Conservation (phyloP, 2,113 vertebrate species). For the Notechis scutatus region DNA sequence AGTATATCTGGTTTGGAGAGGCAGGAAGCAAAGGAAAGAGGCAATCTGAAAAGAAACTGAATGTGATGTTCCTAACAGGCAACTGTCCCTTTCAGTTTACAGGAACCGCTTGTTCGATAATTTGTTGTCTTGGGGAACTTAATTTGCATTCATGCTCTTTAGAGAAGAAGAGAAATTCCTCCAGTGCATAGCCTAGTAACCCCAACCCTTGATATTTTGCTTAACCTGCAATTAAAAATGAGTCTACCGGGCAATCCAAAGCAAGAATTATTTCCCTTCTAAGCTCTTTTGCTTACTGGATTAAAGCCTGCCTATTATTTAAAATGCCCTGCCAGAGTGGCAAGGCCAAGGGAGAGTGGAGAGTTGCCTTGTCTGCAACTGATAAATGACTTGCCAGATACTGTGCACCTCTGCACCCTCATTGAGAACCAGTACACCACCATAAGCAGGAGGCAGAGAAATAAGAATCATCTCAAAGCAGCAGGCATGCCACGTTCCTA, state of each 20-base stretch:
- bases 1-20: background rate
- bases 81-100: background rate
- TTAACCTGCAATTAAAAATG: background rate
- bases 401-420: slow-evolving; percentile 16
- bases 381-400: slow-evolving; percentile 37
- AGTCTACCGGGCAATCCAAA: background rate
- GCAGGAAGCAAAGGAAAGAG: background rate
- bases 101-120: background rate
- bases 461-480: slow-evolving; percentile 33
- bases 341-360: background rate
- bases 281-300: slow-evolving; percentile 27
- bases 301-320: slow-evolving; percentile 1
- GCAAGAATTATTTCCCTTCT: slow-evolving; percentile 4
- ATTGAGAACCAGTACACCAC: background rate
- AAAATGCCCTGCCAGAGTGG: slow-evolving; percentile 25
- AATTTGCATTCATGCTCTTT: background rate
- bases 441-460: background rate
- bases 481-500: background rate
- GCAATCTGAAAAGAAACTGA: background rate
- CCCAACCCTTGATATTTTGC: background rate
- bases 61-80: background rate
- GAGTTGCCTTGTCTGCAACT: background rate
- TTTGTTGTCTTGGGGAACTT: background rate
- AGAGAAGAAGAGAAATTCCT: background rate
- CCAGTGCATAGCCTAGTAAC: background rate